Conservation (phyloP, 2,888 invertebrate genomes). For the Leucozona laternaria region DNA sequence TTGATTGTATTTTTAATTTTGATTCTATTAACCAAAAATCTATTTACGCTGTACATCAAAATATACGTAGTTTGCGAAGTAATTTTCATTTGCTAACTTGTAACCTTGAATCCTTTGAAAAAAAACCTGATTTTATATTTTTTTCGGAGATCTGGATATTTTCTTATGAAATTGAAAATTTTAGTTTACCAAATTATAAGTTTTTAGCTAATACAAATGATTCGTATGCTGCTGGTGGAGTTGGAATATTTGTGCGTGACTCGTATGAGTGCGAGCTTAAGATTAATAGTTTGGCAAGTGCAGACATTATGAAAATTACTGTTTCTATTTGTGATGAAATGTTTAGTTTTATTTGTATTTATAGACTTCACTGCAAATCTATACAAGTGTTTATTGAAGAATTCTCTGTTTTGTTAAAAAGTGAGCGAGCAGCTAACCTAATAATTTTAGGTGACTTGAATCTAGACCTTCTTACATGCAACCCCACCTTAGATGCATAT, state of each 20-base stretch:
- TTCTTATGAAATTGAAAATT: no score
- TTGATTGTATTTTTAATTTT: slow-evolving; percentile 1
- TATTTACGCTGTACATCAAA: slow-evolving; percentile 2
- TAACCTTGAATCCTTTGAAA: no score
- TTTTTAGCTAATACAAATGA: neutral
- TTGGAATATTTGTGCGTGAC: neutral
- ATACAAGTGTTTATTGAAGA: no score
- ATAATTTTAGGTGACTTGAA: no score
- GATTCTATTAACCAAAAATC: slow-evolving; percentile 1
- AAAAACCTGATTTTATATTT: no score
- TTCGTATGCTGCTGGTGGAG: neutral
- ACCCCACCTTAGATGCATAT: no score
- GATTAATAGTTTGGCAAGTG: neutral
- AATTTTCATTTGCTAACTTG: no score
- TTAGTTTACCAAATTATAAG: neutral
- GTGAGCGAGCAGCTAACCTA: no score
- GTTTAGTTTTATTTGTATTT: neutral
- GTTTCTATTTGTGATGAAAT: neutral
- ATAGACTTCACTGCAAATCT: neutral
- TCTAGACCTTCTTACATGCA: no score
- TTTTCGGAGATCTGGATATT: no score
- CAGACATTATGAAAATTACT: neutral
- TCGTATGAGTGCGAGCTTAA: neutral
- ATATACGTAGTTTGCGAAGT: neutral
- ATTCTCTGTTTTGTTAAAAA: no score